phyloP scores from a whole-genome alignment of 2,113 vertebrate genomes.

The Anoura caudifer region DNA sequence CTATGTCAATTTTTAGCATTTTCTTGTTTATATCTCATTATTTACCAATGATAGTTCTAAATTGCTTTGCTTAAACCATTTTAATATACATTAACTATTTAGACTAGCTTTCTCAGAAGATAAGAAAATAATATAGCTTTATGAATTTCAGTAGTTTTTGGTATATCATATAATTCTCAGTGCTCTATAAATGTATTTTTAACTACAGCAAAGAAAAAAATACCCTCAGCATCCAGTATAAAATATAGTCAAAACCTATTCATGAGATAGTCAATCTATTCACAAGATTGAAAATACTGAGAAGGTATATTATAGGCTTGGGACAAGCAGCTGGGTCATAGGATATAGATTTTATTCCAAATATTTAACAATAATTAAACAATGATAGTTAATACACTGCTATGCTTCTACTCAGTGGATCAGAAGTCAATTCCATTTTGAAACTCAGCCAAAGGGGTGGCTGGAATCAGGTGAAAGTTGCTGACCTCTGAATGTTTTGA shows the following conservation, averaged over 20 bases:
- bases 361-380: background rate
- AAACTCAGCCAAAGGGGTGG: background rate
- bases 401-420: background rate
- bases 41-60: conserved; percentile 40
- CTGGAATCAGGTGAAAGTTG: background rate
- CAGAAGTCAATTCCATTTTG: background rate
- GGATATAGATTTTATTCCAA: background rate
- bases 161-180: background rate
- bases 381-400: background rate
- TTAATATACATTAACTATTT: background rate
- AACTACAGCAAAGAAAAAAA: background rate
- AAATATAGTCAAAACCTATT: background rate
- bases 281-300: background rate
- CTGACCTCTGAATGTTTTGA: background rate
- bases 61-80: background rate
- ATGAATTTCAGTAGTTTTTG: background rate
- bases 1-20: conserved; percentile 39
- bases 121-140: background rate
- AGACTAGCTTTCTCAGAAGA: background rate
- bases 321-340: background rate
- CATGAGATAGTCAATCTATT: too few relatives aligned
- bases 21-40: conserved; percentile 39
- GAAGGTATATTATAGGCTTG: background rate
- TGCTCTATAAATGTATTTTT: background rate
- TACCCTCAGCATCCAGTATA: background rate